phyloP scores from a whole-genome alignment of 2,797 vertebrate genomes.

The Leptatherina wallacei region DNA sequence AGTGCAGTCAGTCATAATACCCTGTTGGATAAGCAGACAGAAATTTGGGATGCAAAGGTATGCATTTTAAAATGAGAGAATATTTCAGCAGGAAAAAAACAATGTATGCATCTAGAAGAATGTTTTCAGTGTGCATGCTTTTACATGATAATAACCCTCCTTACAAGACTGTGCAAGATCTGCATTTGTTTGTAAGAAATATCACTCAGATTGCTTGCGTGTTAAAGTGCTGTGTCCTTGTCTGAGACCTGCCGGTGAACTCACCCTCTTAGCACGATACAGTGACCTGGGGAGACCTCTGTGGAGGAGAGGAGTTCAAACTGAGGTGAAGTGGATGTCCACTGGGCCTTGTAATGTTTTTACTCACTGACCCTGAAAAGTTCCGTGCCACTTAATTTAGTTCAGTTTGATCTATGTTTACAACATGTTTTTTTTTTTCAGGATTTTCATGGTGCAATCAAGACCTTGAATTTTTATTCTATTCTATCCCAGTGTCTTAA shows the following conservation, averaged over 20 bases:
- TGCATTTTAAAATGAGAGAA: slow-evolving; percentile 15
- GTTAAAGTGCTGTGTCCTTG: slow-evolving; percentile 5
- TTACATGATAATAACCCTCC: neutral
- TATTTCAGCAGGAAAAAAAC: slow-evolving; percentile 5
- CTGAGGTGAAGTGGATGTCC: slow-evolving; percentile 31
- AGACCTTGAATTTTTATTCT: neutral
- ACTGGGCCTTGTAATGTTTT: slow-evolving; percentile 24
- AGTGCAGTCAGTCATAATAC: slow-evolving; percentile 62
- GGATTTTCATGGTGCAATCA: neutral
- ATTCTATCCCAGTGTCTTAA: neutral
- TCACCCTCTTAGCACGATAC: slow-evolving; percentile 15
- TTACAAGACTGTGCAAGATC: neutral
- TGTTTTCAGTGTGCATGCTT: neutral
- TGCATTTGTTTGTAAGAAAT: neutral
- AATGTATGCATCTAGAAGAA: neutral
- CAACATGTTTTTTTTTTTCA: neutral
- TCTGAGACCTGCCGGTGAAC: slow-evolving; percentile 58
- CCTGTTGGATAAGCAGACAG: slow-evolving; percentile 51
- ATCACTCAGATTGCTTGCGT: slow-evolving; percentile 5
- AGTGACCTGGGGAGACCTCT: slow-evolving; percentile 31
- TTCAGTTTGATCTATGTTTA: neutral
- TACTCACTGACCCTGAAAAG: slow-evolving; percentile 9
- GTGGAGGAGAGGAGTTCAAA: slow-evolving; percentile 45
- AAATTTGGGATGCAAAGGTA: slow-evolving; percentile 45
- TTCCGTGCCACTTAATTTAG: neutral